Base-by-base conservation (phyloP, 2,888 invertebrate genomes). In the Asteroscopus sphinx region DNA sequence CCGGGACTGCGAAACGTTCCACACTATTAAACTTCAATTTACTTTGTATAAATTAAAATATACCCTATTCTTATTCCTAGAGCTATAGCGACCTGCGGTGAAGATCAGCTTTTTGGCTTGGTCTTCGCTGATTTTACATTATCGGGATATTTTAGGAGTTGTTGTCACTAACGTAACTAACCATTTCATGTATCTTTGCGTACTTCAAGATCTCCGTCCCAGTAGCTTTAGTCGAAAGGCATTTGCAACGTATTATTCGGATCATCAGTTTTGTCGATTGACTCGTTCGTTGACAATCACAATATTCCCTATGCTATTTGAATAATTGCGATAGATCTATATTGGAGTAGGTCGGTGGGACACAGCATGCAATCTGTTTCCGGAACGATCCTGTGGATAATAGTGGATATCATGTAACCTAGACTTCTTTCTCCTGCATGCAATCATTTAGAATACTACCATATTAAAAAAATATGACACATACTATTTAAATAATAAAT, bases 21-120 rank as follows among this genome's bases (percentile, higher is more conserved):
- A 78, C 64, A 78, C 71, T 79, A 79, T 80, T 78, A 73, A 63
- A 61, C 67, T 75, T 70, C 81, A 85, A 79, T 85, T 83, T 73
- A 82, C 75, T 81, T 71, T 84, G 53, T 60, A 55, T 73, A 65
- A 73, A 55, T 60, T 56, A 47, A 48, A 62, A 57, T 54, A 48
- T 56, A 61, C 52, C 36, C 25, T 6, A 17, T 11, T 16, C n/a
- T 41, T 32, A 17, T 36, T 37, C 9, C 6, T 44, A 36, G 15
- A 45, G 36, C 13, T 16, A 16, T 2, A 2, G 9, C 36, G 3
- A 3, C 3, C 3, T 30, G 9, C 3, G 12, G 9, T 2, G 12
- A n/a, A 3, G 32, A 4, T n/a, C 12, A n/a, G 12, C 2, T 12
- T 32, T 12, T 4, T 21, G 21, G 21, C 21, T 21, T 21, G 6